Base-by-base conservation (phyloP, 2,797 vertebrate species). In the Muraenolepis orangiensis region DNA sequence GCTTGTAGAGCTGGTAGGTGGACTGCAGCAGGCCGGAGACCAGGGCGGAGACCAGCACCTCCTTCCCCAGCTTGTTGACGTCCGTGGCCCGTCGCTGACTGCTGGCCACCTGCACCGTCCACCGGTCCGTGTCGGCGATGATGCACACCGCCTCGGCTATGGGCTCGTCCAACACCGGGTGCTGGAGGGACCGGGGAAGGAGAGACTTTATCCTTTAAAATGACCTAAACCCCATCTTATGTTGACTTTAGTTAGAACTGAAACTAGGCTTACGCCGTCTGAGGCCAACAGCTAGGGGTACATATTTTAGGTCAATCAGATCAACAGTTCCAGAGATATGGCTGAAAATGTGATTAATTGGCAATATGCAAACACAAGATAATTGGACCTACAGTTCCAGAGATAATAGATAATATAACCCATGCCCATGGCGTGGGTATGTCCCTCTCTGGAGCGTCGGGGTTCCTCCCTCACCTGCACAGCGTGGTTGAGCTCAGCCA, bases 141-240 rank as follows among this genome's bases (percentile, higher is more conserved):
- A 99, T 98, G 94, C 98, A 99, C 84, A 99, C 95, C 2, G 98
- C 97, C 91, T 99, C 98, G 1, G 98, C 97, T 36, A 99, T 98
- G 18, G 98, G 98, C 89, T 99, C 98, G 66, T 99, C 98, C 92
- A 99, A 84, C 20, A 98, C 98, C 29, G 98, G 96, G 91, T 99
- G 98, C 98, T 99, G 34, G 12, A 80, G 80, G 79, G 70, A n/a
- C n/a, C n/a, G n/a, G n/a, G n/a, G n/a, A n/a, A n/a, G n/a, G n/a
- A n/a, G 29, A 66, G 26, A 13, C 31, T 67, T 67, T 30, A 67
- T 30, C 31, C 29, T 67, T 16, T 2, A 6, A n/a, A 26, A 46
- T 20, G 23, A 51, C 57, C 57, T 57, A 57, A 57, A 23, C n/a
- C 51, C 2, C 23, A 26, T 64, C 57, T 61, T 61, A 57, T 57